Conservation (phyloP, 2,888 invertebrate genomes). For the Tribolium freemani region DNA sequence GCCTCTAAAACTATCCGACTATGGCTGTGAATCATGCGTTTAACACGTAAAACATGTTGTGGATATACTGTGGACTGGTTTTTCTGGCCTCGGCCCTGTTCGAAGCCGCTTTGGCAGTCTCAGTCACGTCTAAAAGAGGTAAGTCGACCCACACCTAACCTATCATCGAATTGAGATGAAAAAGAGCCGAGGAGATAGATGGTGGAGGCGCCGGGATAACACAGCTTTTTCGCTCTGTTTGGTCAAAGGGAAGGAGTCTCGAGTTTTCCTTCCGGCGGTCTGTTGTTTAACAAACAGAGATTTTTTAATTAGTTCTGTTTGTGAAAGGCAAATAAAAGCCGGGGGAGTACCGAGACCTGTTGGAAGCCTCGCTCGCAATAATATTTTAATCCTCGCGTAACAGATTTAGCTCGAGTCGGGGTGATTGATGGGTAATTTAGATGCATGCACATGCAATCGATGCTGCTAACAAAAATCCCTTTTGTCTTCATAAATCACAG, state of each 20-base stretch:
- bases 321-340: neutral
- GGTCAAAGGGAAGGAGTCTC: neutral
- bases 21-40: conserved; percentile 67
- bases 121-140: conserved; percentile 65
- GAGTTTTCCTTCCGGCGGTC: conserved; percentile 7
- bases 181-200: conserved; percentile 4
- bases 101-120: conserved; percentile 57
- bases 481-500: conserved; percentile 27
- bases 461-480: conserved; percentile 12
- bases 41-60: conserved; percentile 66
- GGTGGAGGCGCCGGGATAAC: conserved; percentile 35
- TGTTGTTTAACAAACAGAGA: conserved; percentile 20
- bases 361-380: neutral
- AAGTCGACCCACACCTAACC: conserved; percentile 47
- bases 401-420: neutral
- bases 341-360: conserved; percentile 7
- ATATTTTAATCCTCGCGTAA: conserved; percentile 9
- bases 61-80: conserved; percentile 66
- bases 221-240: neutral
- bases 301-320: conserved; percentile 33
- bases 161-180: neutral
- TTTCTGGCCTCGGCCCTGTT: conserved; percentile 61
- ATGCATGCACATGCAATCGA: conserved; percentile 23
- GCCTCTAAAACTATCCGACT: conserved; percentile 54
- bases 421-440: conserved; percentile 18